phyloP scores from a whole-genome alignment of 2,113 vertebrate genomes.

The Leptosomus discolor region DNA sequence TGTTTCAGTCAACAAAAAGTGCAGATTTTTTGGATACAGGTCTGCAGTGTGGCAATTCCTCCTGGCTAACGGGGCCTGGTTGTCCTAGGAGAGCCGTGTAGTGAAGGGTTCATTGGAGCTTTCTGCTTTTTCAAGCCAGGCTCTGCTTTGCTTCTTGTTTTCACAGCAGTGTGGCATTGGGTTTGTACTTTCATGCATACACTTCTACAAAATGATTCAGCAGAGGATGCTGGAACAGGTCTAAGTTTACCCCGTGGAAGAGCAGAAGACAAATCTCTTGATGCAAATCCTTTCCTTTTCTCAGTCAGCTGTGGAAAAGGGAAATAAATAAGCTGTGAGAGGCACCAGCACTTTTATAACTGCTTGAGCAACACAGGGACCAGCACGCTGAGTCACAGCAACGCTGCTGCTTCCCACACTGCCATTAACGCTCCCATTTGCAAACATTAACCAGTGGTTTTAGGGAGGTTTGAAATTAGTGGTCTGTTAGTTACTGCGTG shows the following conservation, averaged over 20 bases:
- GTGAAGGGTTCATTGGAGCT: neutral
- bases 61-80: neutral
- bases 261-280: neutral
- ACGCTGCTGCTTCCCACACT: neutral
- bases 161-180: neutral
- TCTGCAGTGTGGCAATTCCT: neutral
- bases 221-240: neutral
- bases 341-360: neutral
- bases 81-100: neutral
- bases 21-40: neutral
- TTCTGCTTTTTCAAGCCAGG: neutral
- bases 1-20: neutral
- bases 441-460: conserved; percentile 4
- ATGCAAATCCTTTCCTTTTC: neutral
- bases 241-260: neutral
- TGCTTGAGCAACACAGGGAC: neutral
- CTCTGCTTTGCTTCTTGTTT: neutral
- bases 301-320: neutral
- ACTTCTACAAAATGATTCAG: neutral
- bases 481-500: neutral
- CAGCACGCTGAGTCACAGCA: neutral
- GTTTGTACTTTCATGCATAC: neutral
- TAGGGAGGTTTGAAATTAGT: conserved; percentile 30
- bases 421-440: neutral
- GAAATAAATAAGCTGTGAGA: neutral